A percentile compares a stretch with the other conserved stretches of the same genome.
These are phyloP conservation scores for Mya arenaria DNA, from an alignment of 1,140 invertebrate species.

Conservation along the genomic window DNA sequence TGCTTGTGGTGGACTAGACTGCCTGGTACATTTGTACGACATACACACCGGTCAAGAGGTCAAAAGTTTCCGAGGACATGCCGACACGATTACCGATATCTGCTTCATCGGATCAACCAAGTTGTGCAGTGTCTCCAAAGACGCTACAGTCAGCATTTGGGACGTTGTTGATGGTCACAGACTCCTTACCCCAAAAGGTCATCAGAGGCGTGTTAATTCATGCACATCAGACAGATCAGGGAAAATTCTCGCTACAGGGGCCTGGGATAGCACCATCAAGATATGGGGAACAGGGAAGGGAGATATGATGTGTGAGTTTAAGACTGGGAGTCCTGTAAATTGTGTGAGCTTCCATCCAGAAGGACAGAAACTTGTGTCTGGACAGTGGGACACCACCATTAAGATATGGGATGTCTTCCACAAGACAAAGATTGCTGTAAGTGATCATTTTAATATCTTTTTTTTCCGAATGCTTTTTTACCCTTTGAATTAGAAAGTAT, in stretches of 20 bases:
- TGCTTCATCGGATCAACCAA: conserved; percentile 75
- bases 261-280: conserved; percentile 79
- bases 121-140: conserved; percentile 77
- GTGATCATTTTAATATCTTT: no score
- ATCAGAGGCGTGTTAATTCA: conserved; percentile 75
- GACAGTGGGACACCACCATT: conserved; percentile 77
- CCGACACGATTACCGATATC: conserved; percentile 75
- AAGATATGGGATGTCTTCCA: conserved; percentile 78
- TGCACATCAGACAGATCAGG: conserved; percentile 72
- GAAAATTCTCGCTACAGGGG: conserved; percentile 75
- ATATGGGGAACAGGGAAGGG: conserved; percentile 77
- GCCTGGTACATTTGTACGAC: conserved; percentile 75
- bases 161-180: conserved; percentile 77
- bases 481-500: no score
- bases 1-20: conserved; percentile 76
- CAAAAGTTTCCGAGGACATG: conserved; percentile 76
- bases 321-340: conserved; percentile 78
- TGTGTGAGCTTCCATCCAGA: conserved; percentile 81
- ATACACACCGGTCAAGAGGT: conserved; percentile 76
- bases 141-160: conserved; percentile 78
- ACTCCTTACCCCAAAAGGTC: conserved; percentile 73
- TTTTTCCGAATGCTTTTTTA: no score
- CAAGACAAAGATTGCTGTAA: conserved; percentile 74
- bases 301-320: conserved; percentile 64
- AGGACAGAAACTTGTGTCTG: conserved; percentile 76